Evolutionary conservation across 37 sponge, comb jelly and placozoan species (phyloP), one percentile per base, ranked within the genome.

Genomic region (Tethya wilhelma): DNA sequence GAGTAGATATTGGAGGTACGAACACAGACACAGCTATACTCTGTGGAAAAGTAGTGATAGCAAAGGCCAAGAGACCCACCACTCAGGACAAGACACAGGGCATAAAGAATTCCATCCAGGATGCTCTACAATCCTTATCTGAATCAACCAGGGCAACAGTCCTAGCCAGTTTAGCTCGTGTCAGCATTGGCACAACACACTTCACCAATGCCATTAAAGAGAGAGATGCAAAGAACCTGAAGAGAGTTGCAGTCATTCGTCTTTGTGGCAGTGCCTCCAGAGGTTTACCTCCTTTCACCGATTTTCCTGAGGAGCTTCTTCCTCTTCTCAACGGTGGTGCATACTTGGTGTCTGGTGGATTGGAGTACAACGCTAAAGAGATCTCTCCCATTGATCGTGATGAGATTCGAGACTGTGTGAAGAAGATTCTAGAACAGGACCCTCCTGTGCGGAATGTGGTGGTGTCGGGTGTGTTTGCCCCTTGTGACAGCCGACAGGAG

Each of bases 1-100:
- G 95, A 11, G 85, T 94, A 19, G 95, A 94, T 67, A 91, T 94
- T 7, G 95, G 95, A n/a, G 95, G 95, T 4, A 94, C 95, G 4
- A 90, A 94, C 83, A 94, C 95, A 44, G 95, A 94, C 67, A 79
- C 84, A 23, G 95, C 75, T 29, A 62, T 94, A 19, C 59, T 90
- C 39, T 29, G 59, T 17, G 95, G 79, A 5, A 76, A 69, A 7
- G 12, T 56, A 56, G 58, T 73, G 25, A 73, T 67, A 26, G 78
- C 62, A 2, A 55, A 62, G 67, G 84, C 55, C 42, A 90, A 90
- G 68, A 31, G 53, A 9, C 91, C 77, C 14, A 90, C 91, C 42
- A 75, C 76, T n/a, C 40, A 49, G 44, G 80, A 82, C 78, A 64
- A 59, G 63, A 91, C 93, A 30, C 34, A 45, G 11, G 93, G 93